Evolutionary conservation across 2,888 invertebrate genomes (phyloP), one percentile per base, ranked within the genome.

Genomic region (Pristionchus arcanus): DNA sequence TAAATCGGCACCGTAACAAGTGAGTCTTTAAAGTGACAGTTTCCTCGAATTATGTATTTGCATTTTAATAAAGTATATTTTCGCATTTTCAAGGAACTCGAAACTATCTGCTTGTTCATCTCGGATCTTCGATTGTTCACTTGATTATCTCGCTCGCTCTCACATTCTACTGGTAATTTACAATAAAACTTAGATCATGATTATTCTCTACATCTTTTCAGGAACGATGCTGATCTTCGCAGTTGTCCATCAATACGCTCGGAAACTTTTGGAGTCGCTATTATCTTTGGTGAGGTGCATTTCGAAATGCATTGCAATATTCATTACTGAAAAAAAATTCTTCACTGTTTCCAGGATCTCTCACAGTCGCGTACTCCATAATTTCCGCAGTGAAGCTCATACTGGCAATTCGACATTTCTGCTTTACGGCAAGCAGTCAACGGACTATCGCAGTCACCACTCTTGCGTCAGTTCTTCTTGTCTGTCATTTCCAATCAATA

Each of bases 101-200:
- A n/a, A 25, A 28, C 37, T 37, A 74, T 74, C 25, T 74, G 34
- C 31, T 74, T 2, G 71, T 74, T 31, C 34, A 74, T 74, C 37
- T 74, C 31, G 37, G 31, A 74, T 74, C 71, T 1, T 74, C 71
- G 5, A 4, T 34, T 19, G 34, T 74, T 2, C 71, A 74, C 71
- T 7, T 74, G 2, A 34, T 34, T 28, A 37, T 37, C 37, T 74
- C 71, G 19, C 71, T 74, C 19, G n/a, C 37, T 74, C 71, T 74
- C 37, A 74, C 71, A 19, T 74, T 74, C 34, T 74, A 74, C 71
- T 74, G 71, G 71, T 74, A 68, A 68, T 68, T 68, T n/a, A n/a
- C n/a, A n/a, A n/a, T n/a, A n/a, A n/a, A n/a, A n/a, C n/a, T n/a
- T n/a, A n/a, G n/a, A n/a, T n/a, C n/a, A n/a, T n/a, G n/a, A n/a